Evolutionary conservation across 2,113 vertebrate species (phyloP).

Genomic region (Glareola pratincola): DNA sequence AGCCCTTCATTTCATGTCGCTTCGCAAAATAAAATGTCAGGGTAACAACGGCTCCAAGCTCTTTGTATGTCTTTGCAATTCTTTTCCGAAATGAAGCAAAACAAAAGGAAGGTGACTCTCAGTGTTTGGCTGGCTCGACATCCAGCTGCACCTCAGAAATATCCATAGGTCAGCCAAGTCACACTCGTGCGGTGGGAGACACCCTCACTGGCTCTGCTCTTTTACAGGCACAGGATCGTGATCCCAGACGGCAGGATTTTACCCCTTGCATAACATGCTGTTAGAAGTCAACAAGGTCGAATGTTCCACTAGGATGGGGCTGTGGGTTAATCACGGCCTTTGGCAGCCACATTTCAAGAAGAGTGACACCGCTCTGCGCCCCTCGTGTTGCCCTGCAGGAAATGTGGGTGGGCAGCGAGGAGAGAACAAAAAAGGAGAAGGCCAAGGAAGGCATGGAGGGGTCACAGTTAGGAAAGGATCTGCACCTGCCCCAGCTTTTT

Average conservation of each 20-base stretch:
- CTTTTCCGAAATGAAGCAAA: background rate
- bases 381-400: background rate
- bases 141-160: background rate
- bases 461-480: background rate
- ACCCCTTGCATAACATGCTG: background rate
- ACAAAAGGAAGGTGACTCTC: background rate
- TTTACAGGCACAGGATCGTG: background rate
- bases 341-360: background rate
- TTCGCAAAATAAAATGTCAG: background rate
- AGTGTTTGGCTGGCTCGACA: rapidly evolving
- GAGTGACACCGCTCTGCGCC: rapidly evolving
- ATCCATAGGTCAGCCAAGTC: background rate
- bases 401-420: background rate
- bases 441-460: background rate
- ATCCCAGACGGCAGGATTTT: background rate
- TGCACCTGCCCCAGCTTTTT: background rate
- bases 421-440: background rate
- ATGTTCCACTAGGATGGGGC: background rate
- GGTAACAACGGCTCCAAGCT: background rate
- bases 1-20: background rate
- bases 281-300: background rate
- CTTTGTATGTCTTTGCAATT: background rate
- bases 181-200: rapidly evolving
- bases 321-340: background rate
- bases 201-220: rapidly evolving